A percentile compares a stretch with the other conserved stretches of the same genome.
Evolutionary conservation across 2,797 vertebrate species (phyloP).

Genomic region (Sphenodon punctatus): DNA sequence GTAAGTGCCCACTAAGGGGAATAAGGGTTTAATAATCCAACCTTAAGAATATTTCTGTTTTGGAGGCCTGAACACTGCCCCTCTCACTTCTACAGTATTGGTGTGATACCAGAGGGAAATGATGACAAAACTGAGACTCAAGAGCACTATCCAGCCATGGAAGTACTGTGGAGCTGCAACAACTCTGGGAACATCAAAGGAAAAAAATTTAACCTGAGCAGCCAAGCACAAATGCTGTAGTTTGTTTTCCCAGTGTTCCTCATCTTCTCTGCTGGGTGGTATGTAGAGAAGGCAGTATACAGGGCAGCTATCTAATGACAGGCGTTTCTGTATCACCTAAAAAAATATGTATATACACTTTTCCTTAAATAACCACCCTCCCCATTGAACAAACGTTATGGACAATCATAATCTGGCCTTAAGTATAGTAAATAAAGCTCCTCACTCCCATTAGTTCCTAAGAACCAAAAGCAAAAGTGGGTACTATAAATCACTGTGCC

Average conservation of each 20-base stretch:
- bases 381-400: neutral
- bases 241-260: neutral
- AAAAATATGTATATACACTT: no score
- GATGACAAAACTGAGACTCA: neutral
- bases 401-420: neutral
- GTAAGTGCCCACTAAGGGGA: neutral
- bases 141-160: neutral
- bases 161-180: neutral
- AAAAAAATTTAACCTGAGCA: neutral
- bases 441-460: neutral
- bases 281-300: neutral
- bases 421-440: neutral
- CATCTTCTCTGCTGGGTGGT: neutral
- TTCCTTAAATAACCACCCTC: no score
- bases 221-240: no score
- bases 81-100: neutral
- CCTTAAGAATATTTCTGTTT: neutral
- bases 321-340: no score
- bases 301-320: no score
- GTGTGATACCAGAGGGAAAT: neutral
- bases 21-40: neutral
- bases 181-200: neutral
- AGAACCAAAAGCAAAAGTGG: neutral
- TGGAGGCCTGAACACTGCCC: neutral
- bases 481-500: neutral